Percentiles rank a stretch among this genome's conserved stretches.
Conservation (phyloP, 1,140 invertebrate species). For the Danaus plexippus region DNA sequence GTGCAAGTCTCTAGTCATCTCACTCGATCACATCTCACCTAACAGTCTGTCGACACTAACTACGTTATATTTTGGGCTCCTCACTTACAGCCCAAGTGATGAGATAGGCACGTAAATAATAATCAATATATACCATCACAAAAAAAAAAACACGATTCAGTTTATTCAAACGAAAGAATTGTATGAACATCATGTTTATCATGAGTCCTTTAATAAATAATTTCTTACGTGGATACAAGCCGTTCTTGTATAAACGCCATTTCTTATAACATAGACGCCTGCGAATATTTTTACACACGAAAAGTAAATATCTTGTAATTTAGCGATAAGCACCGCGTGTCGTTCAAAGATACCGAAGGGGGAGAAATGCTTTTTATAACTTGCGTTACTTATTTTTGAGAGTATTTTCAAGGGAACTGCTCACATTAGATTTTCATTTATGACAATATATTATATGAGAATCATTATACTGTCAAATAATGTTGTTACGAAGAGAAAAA, state of each 20-base stretch:
- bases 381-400: no score
- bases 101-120: background rate
- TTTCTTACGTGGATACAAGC: no score
- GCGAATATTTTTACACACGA: conserved; percentile 65
- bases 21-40: conserved; percentile 62
- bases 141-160: no score
- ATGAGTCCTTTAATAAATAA: no score
- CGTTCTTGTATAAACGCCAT: conserved; percentile 21
- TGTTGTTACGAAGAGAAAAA: no score
- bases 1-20: conserved; percentile 45
- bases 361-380: conserved; percentile 23
- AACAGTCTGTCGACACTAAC: conserved; percentile 51
- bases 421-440: no score
- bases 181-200: no score
- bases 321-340: conserved; percentile 46
- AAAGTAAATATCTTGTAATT: conserved; percentile 64
- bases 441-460: no score
- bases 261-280: conserved; percentile 23
- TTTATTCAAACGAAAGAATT: no score
- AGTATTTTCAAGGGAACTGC: no score
- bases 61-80: conserved; percentile 43
- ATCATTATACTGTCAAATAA: no score
- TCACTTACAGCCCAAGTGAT: conserved; percentile 23
- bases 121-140: no score
- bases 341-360: conserved; percentile 32